Percentiles rank a stretch among this genome's conserved stretches.
phyloP scores from a whole-genome alignment of 2,888 invertebrate species.

The Rotaria magnacalcarata region DNA sequence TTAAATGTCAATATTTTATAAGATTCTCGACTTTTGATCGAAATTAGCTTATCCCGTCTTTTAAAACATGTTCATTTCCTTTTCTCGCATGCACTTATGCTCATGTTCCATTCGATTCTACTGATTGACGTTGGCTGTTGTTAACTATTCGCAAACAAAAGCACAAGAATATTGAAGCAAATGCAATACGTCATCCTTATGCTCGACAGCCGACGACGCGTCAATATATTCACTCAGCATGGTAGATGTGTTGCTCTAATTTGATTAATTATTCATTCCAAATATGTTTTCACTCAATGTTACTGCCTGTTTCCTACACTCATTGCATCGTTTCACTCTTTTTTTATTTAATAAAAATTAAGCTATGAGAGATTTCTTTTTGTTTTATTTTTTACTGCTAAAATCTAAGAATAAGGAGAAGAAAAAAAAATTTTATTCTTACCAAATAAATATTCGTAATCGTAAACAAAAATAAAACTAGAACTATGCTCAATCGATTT shows the following conservation, averaged over 20 bases:
- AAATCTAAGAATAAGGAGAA: neutral
- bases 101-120: neutral
- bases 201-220: neutral
- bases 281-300: neutral
- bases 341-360: neutral
- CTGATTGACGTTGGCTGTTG: neutral
- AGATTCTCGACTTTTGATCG: neutral
- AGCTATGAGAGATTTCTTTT: neutral
- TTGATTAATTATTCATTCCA: conserved; percentile 25
- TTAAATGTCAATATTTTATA: neutral
- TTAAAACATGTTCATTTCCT: neutral
- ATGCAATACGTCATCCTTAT: neutral
- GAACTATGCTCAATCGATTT: neutral
- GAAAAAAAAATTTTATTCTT: neutral
- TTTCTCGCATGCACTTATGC: neutral
- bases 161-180: neutral
- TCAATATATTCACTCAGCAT: conserved; percentile 5
- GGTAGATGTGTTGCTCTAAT: conserved; percentile 22
- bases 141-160: neutral
- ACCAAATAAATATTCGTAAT: neutral
- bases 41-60: neutral
- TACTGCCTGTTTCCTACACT: neutral
- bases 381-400: neutral
- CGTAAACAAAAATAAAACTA: neutral
- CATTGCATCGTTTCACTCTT: neutral